Evolutionary conservation across 2,888 invertebrate genomes (phyloP).

Genomic region (Mesoligia furuncula): DNA sequence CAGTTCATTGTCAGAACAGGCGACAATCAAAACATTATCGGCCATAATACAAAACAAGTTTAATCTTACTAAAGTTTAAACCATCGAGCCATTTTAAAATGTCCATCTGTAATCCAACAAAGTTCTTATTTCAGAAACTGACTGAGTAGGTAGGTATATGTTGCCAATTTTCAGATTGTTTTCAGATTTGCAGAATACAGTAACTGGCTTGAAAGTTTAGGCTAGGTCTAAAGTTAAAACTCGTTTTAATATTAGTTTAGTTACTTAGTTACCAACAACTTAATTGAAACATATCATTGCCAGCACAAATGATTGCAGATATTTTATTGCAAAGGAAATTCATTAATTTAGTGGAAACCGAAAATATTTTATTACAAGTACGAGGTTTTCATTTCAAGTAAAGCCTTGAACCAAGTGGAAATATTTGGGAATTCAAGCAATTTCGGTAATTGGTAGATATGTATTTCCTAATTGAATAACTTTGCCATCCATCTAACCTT

Average conservation of each 20-base stretch:
- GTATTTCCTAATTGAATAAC: slow-evolving; percentile 4
- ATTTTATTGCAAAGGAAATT: slow-evolving; percentile 26
- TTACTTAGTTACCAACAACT: background rate
- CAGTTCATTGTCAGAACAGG: background rate
- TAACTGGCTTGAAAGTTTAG: background rate
- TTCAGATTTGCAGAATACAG: no score
- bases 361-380: slow-evolving; percentile 40
- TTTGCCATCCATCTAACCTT: background rate
- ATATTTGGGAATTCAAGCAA: slow-evolving; percentile 23
- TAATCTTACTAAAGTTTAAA: background rate
- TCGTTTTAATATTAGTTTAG: background rate
- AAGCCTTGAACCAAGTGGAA: slow-evolving; percentile 43
- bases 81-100: background rate
- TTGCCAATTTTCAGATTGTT: no score
- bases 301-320: background rate
- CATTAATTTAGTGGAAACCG: slow-evolving; percentile 20
- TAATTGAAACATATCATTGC: background rate
- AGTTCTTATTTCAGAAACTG: background rate
- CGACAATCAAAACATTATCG: slow-evolving; percentile 11
- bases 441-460: slow-evolving; percentile 28
- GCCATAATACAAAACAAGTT: background rate
- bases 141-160: no score
- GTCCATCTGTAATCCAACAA: background rate
- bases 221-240: background rate
- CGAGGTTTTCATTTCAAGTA: slow-evolving; percentile 36